phyloP scores from a whole-genome alignment of 2,888 invertebrate genomes.

The Cryptocheilus praepositus region DNA sequence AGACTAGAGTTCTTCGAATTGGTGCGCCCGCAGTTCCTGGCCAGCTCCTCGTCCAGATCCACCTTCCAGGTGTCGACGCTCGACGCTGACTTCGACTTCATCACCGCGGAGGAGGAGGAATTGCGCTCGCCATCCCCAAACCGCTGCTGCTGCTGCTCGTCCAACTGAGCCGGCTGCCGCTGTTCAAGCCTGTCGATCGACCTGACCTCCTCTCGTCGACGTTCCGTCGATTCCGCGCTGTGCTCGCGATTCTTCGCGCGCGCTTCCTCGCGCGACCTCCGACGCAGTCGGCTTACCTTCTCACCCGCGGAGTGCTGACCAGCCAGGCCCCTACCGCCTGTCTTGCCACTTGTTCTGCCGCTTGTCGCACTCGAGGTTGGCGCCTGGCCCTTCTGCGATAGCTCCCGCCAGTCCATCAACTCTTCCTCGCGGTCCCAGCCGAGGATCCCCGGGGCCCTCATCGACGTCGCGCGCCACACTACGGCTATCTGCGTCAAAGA shows the following conservation, averaged over 20 bases:
- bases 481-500: constrained; percentile 68
- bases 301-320: constrained; percentile 61
- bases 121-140: constrained; percentile 1
- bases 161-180: too few relatives aligned
- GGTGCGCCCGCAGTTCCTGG: constrained; percentile 47
- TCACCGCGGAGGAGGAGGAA: constrained; percentile 45
- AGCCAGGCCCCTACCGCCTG: constrained; percentile 31
- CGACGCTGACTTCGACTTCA: constrained; percentile 65
- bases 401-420: constrained; percentile 73
- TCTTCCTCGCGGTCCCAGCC: constrained; percentile 74
- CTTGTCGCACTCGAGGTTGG: constrained; percentile 1
- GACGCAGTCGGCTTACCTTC: constrained; percentile 56
- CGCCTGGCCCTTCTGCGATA: constrained; percentile 50
- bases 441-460: constrained; percentile 73
- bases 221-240: constrained; percentile 54
- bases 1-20: constrained; percentile 60
- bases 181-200: constrained; percentile 50
- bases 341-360: constrained; percentile 8
- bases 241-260: constrained; percentile 62
- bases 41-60: constrained; percentile 47
- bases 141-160: not conserved
- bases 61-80: constrained; percentile 65
- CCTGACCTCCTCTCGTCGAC: constrained; percentile 33
- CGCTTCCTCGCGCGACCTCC: constrained; percentile 62
- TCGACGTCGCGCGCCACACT: constrained; percentile 73